These are phyloP conservation scores for Galeruca laticollis DNA, from an alignment of 2,888 invertebrate species.

Conservation along the genomic window DNA sequence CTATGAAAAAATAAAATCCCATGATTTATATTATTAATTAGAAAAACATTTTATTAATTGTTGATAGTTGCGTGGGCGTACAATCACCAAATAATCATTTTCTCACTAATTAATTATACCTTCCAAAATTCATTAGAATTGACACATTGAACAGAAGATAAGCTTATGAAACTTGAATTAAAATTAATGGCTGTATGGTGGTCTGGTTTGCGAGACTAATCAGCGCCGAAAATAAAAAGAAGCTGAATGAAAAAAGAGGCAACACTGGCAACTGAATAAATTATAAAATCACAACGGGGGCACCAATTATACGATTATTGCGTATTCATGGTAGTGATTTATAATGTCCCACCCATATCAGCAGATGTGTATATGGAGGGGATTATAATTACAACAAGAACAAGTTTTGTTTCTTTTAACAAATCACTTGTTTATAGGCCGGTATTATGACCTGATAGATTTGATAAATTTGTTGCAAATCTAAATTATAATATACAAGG, in stretches of 20 bases:
- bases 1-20: too few relatives aligned
- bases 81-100: not conserved
- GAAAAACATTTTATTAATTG: not conserved
- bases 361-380: conserved; percentile 47
- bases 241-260: conserved; percentile 4
- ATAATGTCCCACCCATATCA: conserved; percentile 45
- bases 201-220: conserved; percentile 13
- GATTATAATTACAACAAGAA: conserved; percentile 49
- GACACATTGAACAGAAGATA: conserved; percentile 7
- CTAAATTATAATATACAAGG: too few relatives aligned
- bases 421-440: not conserved
- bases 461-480: not conserved
- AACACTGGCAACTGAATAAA: conserved; percentile 45
- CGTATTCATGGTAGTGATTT: conserved; percentile 52
- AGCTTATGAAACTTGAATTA: conserved; percentile 10
- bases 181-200: conserved; percentile 9
- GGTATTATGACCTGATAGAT: conserved; percentile 4
- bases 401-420: conserved; percentile 36
- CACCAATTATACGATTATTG: conserved; percentile 53
- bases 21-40: not conserved
- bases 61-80: not conserved
- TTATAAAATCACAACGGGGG: conserved; percentile 51
- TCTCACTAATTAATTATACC: conserved; percentile 9
- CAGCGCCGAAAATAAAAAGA: conserved; percentile 14
- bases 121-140: not conserved